Evolutionary conservation across 2,797 vertebrate genomes (phyloP).

Genomic region (Danio jaintianensis): DNA sequence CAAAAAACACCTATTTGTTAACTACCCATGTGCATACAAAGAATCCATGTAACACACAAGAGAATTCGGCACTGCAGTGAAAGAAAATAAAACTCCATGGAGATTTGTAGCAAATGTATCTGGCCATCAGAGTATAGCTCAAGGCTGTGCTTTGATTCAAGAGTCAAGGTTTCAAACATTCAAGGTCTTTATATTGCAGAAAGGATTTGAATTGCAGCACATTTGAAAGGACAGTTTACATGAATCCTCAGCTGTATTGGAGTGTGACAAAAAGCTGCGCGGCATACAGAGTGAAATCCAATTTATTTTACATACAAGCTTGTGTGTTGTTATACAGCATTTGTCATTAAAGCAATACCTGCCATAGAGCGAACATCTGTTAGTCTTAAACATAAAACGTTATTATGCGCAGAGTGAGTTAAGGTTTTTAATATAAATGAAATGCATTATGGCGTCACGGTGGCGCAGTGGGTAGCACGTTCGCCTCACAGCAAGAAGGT

Average conservation of each 20-base stretch:
- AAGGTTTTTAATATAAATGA: background rate
- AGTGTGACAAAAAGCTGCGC: background rate
- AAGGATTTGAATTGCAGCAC: conserved; percentile 12
- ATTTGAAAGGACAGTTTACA: conserved; percentile 16
- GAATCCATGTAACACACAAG: background rate
- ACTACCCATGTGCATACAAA: background rate
- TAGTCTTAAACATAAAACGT: background rate
- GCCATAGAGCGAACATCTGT: no score
- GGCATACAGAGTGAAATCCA: no score
- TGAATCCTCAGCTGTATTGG: background rate
- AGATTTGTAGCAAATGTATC: background rate
- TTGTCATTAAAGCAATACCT: background rate
- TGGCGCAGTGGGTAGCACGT: no score
- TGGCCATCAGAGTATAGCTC: background rate
- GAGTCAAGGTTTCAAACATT: background rate
- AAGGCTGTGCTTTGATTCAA: conserved; percentile 16
- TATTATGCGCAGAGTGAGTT: background rate
- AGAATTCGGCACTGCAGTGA: background rate
- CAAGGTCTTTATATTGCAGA: conserved; percentile 27
- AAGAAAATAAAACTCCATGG: background rate
- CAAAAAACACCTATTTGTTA: background rate
- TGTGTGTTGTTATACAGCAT: background rate
- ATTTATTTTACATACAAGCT: background rate
- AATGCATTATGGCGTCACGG: background rate
- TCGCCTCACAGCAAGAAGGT: no score